Conservation (phyloP, 2,888 invertebrate genomes). For the Listrodromus nycthemerus region DNA sequence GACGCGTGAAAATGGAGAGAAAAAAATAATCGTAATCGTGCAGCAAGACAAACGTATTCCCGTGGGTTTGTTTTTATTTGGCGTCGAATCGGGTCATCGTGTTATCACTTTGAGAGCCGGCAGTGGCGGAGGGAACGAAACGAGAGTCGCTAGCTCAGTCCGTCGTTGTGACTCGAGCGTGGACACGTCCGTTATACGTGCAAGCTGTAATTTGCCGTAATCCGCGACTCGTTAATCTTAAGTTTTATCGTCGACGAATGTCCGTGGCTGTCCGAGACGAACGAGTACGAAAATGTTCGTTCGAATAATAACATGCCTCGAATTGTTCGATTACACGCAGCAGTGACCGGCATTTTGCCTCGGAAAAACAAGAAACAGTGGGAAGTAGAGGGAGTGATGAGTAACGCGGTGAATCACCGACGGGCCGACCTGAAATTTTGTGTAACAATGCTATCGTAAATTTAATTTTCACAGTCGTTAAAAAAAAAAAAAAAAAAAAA, state of each 20-base stretch:
- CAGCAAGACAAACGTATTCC: background rate
- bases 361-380: background rate
- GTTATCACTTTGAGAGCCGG: conserved; percentile 70
- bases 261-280: background rate
- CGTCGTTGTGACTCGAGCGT: conserved; percentile 48
- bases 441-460: background rate
- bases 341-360: background rate
- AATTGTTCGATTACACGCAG: background rate
- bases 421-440: background rate
- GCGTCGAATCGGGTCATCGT: conserved; percentile 71
- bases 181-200: conserved; percentile 4
- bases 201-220: background rate
- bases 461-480: background rate
- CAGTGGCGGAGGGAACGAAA: conserved; percentile 43
- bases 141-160: conserved; percentile 33
- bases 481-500: background rate
- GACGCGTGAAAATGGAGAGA: background rate
- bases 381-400: background rate
- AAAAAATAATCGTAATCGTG: background rate
- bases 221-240: conserved; percentile 1
- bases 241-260: background rate
- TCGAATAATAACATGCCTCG: background rate
- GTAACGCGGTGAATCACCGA: conserved; percentile 10
- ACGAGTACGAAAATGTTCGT: conserved; percentile 8
- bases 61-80: conserved; percentile 55